Conservation (phyloP, 2,113 vertebrate genomes). For the Myotis davidii region DNA sequence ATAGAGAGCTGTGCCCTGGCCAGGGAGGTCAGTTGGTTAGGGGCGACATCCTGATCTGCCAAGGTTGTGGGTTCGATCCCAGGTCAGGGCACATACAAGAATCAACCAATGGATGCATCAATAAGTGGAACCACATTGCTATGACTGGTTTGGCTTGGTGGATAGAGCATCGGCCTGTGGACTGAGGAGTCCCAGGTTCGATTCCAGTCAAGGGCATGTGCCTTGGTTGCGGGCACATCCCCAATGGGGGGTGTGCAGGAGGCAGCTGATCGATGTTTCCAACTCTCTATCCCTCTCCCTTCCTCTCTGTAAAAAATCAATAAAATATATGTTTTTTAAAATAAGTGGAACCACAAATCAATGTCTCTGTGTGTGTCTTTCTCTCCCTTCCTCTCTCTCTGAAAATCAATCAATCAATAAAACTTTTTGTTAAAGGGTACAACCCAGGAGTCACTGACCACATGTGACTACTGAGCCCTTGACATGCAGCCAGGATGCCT, state of each 20-base stretch:
- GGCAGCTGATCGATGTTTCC: too few relatives aligned
- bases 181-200: too few relatives aligned
- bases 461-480: neutral
- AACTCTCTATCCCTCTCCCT: too few relatives aligned
- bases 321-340: neutral
- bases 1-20: neutral
- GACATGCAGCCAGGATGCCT: neutral
- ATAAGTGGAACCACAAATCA: neutral
- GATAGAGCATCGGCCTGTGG: too few relatives aligned
- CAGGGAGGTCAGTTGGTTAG: neutral
- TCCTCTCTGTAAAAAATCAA: too few relatives aligned
- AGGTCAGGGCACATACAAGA: neutral
- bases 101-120: neutral
- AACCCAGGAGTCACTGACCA: neutral
- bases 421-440: neutral
- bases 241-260: too few relatives aligned
- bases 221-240: too few relatives aligned
- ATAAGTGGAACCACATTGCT: neutral
- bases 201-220: too few relatives aligned
- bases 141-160: too few relatives aligned
- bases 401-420: neutral
- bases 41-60: neutral
- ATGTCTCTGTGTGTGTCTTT: too few relatives aligned
- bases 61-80: neutral
- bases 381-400: neutral